Conservation (phyloP, 2,113 vertebrate species). For the Strix uralensis region DNA sequence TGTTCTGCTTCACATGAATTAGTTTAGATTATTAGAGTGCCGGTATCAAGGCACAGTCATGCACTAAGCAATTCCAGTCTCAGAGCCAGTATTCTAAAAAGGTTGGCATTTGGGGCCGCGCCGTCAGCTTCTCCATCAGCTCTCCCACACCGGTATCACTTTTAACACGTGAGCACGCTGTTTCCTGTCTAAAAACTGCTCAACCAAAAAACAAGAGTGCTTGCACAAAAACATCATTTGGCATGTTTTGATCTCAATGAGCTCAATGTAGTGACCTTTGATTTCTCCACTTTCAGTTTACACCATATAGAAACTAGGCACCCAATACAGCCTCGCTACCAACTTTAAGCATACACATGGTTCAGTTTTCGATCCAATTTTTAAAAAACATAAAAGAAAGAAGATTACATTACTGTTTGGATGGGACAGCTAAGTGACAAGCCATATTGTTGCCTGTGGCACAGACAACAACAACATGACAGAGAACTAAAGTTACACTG, state of each 20-base stretch:
- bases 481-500: background rate
- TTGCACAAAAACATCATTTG: background rate
- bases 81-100: background rate
- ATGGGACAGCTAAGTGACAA: background rate
- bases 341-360: background rate
- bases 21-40: background rate
- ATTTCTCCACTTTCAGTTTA: background rate
- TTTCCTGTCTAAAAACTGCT: background rate
- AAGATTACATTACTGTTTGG: background rate
- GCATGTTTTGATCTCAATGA: background rate
- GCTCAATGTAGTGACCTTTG: background rate
- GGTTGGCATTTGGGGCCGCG: background rate
- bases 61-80: background rate
- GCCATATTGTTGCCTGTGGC: background rate
- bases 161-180: fast-evolving
- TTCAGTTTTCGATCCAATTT: background rate
- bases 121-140: background rate
- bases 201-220: background rate
- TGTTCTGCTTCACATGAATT: background rate
- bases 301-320: background rate
- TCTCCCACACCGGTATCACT: background rate
- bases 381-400: background rate
- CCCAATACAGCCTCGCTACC: background rate
- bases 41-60: background rate
- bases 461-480: background rate